phyloP scores from a whole-genome alignment of 2,888 invertebrate species.

The Heliconius sara region DNA sequence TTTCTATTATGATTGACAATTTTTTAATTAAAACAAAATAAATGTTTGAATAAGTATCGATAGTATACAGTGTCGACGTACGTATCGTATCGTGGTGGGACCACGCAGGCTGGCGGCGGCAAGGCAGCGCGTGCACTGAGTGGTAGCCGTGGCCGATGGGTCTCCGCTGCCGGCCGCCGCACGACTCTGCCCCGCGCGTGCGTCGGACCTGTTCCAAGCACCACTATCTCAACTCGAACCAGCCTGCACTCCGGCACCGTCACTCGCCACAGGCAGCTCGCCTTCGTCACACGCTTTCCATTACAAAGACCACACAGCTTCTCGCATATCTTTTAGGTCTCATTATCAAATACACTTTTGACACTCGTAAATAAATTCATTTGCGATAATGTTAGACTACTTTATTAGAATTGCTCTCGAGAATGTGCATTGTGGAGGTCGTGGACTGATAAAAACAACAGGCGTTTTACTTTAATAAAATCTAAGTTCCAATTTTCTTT shows the following conservation, averaged over 20 bases:
- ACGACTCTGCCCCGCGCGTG: slow-evolving; percentile 66
- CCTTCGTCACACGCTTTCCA: slow-evolving; percentile 7
- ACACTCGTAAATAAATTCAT: slow-evolving; percentile 52
- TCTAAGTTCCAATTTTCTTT: not conserved
- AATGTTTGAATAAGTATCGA: slow-evolving; percentile 29
- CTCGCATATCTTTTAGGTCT: slow-evolving; percentile 47
- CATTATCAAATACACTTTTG: slow-evolving; percentile 53
- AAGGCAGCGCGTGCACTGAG: slow-evolving; percentile 80
- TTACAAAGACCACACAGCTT: slow-evolving; percentile 52
- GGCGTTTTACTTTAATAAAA: slow-evolving; percentile 23
- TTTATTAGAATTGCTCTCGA: slow-evolving; percentile 44
- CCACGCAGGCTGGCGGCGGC: slow-evolving; percentile 73
- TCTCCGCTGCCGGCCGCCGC: slow-evolving; percentile 59
- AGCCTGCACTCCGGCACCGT: slow-evolving; percentile 52
- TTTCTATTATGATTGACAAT: slow-evolving; percentile 45
- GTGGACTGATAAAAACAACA: slow-evolving; percentile 41
- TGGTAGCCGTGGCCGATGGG: slow-evolving; percentile 56
- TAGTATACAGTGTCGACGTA: slow-evolving; percentile 53
- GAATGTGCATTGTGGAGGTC: slow-evolving; percentile 45
- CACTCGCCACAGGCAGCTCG: slow-evolving; percentile 48
- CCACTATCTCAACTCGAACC: slow-evolving; percentile 57
- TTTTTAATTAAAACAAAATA: slow-evolving; percentile 9
- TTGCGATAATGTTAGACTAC: slow-evolving; percentile 49
- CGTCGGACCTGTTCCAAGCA: slow-evolving; percentile 77
- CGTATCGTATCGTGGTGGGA: slow-evolving; percentile 55